A percentile compares a stretch with the other conserved stretches of the same genome.
Evolutionary conservation across 1,140 invertebrate genomes (phyloP).

Genomic region (Ruditapes philippinarum): DNA sequence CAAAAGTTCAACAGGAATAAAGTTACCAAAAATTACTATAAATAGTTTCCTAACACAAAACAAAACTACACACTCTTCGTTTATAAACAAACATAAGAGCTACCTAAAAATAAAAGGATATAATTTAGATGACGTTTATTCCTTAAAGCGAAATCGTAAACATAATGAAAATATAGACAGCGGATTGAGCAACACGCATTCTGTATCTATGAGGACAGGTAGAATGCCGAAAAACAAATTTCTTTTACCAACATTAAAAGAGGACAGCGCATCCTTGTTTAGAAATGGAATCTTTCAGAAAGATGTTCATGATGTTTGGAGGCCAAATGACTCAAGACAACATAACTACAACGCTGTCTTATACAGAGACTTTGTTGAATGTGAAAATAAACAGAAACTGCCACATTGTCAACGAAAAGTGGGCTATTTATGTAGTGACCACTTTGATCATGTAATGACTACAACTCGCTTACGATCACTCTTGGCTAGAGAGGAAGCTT

Average conservation of each 20-base stretch:
- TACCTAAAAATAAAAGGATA: conserved; percentile 29
- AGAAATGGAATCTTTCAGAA: neutral
- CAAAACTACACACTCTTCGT: neutral
- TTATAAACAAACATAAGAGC: conserved; percentile 32
- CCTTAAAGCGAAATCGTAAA: neutral
- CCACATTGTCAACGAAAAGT: neutral
- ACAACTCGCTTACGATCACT: neutral
- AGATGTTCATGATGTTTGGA: neutral
- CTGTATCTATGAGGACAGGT: neutral
- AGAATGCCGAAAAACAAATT: neutral
- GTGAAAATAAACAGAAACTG: neutral
- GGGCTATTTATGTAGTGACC: neutral
- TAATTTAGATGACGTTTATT: conserved; percentile 30
- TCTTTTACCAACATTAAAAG: neutral
- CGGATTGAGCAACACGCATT: neutral
- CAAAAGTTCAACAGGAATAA: too few species aligned
- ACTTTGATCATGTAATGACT: neutral
- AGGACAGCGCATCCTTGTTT: neutral
- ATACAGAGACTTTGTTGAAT: neutral
- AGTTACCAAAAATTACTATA: neutral
- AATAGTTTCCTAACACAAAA: neutral
- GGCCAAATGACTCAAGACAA: neutral
- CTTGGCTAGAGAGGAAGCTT: neutral
- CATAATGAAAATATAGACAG: neutral
- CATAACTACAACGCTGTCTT: neutral